Conservation (phyloP, 2,113 vertebrate species). For the Pitta sordida region DNA sequence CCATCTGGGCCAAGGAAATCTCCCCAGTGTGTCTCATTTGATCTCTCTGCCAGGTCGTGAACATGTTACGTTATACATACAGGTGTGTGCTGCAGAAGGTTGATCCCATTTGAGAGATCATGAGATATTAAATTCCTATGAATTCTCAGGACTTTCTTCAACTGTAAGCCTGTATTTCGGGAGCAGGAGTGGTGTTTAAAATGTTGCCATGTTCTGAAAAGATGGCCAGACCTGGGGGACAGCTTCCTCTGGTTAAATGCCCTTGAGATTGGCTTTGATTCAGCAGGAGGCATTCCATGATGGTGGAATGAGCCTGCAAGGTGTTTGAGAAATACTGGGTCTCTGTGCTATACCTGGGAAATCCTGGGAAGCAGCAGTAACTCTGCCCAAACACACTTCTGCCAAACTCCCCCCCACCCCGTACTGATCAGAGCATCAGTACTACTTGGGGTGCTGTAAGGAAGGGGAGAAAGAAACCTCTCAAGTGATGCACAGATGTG, state of each 20-base stretch:
- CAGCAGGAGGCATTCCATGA: neutral
- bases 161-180: neutral
- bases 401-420: no score
- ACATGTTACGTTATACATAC: neutral
- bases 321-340: neutral
- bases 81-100: neutral
- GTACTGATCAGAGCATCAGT: neutral
- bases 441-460: neutral
- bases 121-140: neutral
- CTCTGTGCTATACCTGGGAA: neutral
- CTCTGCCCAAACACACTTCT: neutral
- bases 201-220: neutral
- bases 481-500: neutral
- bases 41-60: neutral
- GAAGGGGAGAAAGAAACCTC: neutral
- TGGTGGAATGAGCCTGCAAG: neutral
- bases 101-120: neutral
- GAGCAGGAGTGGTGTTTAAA: neutral
- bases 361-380: neutral
- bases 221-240: neutral
- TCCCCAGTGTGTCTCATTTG: neutral
- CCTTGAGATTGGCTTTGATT: neutral
- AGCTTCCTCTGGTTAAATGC: neutral
- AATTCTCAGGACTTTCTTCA: conserved; percentile 18
- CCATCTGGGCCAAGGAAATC: neutral